These are phyloP conservation scores for Aphidius ervi DNA, from an alignment of 1,140 invertebrate species.

Conservation along the genomic window DNA sequence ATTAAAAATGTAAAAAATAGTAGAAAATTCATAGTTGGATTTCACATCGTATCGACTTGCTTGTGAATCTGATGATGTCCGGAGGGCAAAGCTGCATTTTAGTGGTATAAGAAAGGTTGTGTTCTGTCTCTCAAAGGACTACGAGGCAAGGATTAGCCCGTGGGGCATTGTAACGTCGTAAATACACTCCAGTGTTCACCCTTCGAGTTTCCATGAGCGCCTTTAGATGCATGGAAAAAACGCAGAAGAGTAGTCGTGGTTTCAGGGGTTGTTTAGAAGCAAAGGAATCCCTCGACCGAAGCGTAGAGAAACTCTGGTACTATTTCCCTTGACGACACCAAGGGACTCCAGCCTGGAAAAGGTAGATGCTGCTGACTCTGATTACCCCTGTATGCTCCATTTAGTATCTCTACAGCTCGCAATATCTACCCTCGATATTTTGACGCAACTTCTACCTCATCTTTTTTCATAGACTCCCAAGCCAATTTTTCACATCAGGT, in stretches of 20 bases:
- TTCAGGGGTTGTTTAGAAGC: background rate
- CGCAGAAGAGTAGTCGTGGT: background rate
- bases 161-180: conserved; percentile 54
- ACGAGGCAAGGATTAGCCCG: conserved; percentile 49
- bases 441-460: no score
- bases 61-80: conserved; percentile 18
- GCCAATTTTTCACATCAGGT: no score
- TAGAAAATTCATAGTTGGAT: no score
- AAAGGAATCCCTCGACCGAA: conserved; percentile 17
- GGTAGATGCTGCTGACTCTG: conserved; percentile 14
- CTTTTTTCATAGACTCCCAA: no score
- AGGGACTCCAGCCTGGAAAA: conserved; percentile 11
- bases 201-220: conserved; percentile 27
- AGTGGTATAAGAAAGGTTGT: conserved; percentile 14
- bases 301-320: conserved; percentile 6
- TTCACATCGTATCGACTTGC: no score
- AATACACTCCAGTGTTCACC: conserved; percentile 42
- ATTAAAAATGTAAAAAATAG: no score
- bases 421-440: no score
- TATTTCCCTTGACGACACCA: conserved; percentile 14
- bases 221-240: conserved; percentile 9
- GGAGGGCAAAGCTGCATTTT: conserved; percentile 23
- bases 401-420: background rate
- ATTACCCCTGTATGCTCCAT: conserved; percentile 21
- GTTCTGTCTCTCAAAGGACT: conserved; percentile 13